Evolutionary conservation across 2,888 invertebrate species (phyloP), one percentile per base, ranked within the genome.

Genomic region (Leucophora obtusa): DNA sequence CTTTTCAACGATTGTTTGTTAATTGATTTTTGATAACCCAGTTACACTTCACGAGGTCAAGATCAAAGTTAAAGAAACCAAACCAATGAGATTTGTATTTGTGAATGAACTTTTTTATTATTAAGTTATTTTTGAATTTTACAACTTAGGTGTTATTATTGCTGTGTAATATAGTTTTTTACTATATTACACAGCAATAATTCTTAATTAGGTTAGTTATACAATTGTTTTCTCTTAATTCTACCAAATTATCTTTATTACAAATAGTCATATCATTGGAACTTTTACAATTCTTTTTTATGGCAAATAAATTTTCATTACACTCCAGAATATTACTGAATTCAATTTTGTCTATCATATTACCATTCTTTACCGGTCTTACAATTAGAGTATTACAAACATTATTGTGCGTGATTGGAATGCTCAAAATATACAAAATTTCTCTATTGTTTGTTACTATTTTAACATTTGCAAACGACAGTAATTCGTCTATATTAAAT

Each of bases 281-380:
- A 7, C 35, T 35, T 10, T 35, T 43, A 14, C 66, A 62, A 38
- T 3, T 54, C 2, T 14, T 14, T 11, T 62, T 47, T 70, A 43
- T 35, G 58, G 60, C 60, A 75, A 71, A 73, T 78, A 71, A 1
- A 35, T 56, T 33, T 58, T 66, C 1, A 68, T 66, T 24, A 81
- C 54, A 35, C 66, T 70, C 11, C 68, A 68, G 2, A 65, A 76
- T 47, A 72, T 81, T 24, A 53, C n/a, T 6, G 14, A 21, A 59
- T 14, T 59, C 14, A 14, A 14, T 43, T 14, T 43, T 43, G 38
- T 24, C 5, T 47, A 62, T 9, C 3, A 2, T 1, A 24, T 47
- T 47, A 15, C 24, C 3, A 9, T 24, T 21, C 8, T 15, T 62
- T 62, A 62, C 60, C n/a, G 24, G 15, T 47, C 5, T 24, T 21